A percentile compares a stretch with the other conserved stretches of the same genome.
Conservation (phyloP, 2,888 invertebrate species). For the Myopa testacea region DNA sequence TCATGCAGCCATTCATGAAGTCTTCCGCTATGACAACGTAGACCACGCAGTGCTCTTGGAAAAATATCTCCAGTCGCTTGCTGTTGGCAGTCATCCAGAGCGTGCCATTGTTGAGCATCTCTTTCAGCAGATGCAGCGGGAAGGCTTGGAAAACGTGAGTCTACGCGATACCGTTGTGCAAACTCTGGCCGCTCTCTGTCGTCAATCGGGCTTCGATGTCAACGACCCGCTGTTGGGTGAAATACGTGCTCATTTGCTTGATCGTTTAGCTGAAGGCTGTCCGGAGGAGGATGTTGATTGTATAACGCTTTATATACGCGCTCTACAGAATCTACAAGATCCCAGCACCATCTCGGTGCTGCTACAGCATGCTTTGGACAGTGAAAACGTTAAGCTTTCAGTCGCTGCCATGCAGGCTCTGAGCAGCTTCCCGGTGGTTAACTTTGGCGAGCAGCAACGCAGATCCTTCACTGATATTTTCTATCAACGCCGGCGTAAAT, state of each 20-base stretch:
- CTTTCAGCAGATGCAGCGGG: slow-evolving; percentile 55
- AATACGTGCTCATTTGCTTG: slow-evolving; percentile 62
- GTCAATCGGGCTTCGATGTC: slow-evolving; percentile 65
- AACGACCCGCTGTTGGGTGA: slow-evolving; percentile 53
- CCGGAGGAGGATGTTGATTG: slow-evolving; percentile 70
- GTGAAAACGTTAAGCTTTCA: slow-evolving; percentile 70
- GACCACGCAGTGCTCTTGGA: slow-evolving; percentile 73
- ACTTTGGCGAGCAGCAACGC: slow-evolving; percentile 67
- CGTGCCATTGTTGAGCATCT: slow-evolving; percentile 69
- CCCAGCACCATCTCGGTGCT: slow-evolving; percentile 73
- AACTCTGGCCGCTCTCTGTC: slow-evolving; percentile 74
- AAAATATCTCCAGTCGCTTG: slow-evolving; percentile 80
- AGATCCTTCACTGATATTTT: slow-evolving; percentile 71
- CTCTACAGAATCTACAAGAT: slow-evolving; percentile 78
- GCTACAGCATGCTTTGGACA: slow-evolving; percentile 71
- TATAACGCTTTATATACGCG: slow-evolving; percentile 74
- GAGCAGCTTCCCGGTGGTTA: slow-evolving; percentile 69
- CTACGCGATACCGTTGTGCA: slow-evolving; percentile 77
- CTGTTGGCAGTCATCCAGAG: slow-evolving; percentile 76
- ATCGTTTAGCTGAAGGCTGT: slow-evolving; percentile 70
- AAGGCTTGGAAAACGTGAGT: slow-evolving; percentile 71
- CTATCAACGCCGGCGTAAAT: slow-evolving; percentile 72
- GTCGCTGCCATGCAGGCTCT: slow-evolving; percentile 79
- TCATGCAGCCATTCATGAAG: slow-evolving; percentile 77
- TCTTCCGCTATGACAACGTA: slow-evolving; percentile 71